Evolutionary conservation across 2,113 vertebrate species (phyloP).

Genomic region (Colaptes auratus): DNA sequence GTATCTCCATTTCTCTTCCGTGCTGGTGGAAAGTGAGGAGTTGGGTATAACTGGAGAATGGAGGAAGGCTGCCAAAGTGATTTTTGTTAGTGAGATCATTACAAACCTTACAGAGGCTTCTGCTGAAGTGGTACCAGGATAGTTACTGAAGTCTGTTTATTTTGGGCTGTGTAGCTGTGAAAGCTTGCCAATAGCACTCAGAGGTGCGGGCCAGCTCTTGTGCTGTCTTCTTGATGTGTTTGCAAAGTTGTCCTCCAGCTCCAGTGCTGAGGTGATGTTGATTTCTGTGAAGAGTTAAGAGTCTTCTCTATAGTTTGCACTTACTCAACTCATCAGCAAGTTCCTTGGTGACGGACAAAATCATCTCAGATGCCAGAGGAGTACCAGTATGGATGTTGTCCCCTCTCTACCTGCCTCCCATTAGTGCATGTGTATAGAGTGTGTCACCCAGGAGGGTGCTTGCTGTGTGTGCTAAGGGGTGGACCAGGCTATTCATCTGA

Average conservation of each 20-base stretch:
- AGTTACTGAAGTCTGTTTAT: not conserved
- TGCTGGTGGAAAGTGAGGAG: not conserved
- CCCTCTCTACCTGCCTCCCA: not conserved
- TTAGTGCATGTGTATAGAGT: not conserved
- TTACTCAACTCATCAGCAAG: not conserved
- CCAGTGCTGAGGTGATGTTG: not conserved
- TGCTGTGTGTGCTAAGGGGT: not conserved
- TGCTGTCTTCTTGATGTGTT: not conserved
- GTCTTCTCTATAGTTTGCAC: not conserved
- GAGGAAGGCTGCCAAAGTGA: not conserved
- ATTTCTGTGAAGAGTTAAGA: not conserved
- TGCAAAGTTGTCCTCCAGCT: not conserved
- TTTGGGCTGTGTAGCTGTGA: not conserved
- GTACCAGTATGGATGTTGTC: not conserved
- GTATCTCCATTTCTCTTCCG: not conserved
- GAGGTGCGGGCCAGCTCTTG: not conserved
- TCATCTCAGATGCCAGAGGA: not conserved
- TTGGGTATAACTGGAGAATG: not conserved
- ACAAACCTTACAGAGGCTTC: rapidly evolving
- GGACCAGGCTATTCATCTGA: not conserved
- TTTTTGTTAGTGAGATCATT: not conserved
- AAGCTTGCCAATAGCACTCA: not conserved
- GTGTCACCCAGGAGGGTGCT: rapidly evolving
- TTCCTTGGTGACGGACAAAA: not conserved
- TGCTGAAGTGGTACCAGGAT: not conserved